Evolutionary conservation across 1,140 invertebrate genomes (phyloP).

Genomic region (Laodelphax striatellus): DNA sequence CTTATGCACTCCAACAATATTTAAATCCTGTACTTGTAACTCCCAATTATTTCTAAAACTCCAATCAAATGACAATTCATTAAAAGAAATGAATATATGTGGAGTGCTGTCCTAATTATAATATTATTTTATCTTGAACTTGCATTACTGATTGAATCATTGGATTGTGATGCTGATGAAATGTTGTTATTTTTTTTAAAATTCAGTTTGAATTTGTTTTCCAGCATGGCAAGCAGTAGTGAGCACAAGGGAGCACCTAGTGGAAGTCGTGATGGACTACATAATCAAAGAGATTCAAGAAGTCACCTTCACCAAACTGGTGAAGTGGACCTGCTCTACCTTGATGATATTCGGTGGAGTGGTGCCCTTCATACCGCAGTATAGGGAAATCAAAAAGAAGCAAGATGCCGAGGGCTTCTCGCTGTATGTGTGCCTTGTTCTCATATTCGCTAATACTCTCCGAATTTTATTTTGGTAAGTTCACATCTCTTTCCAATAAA

Average conservation of each 20-base stretch:
- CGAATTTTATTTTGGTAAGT: conserved; percentile 96
- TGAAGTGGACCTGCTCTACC: conserved; percentile 24
- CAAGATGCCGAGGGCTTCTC: conserved; percentile 94
- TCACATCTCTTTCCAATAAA: not conserved
- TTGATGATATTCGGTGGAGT: conserved; percentile 86
- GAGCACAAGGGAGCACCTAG: not conserved
- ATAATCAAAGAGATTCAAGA: conserved; percentile 25
- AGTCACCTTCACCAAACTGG: conserved; percentile 23
- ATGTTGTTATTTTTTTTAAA: too few species aligned
- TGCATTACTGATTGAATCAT: too few species aligned
- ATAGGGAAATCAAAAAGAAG: conserved; percentile 78
- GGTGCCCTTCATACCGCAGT: conserved; percentile 83
- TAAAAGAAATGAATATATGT: too few species aligned
- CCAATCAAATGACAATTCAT: too few species aligned
- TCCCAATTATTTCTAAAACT: too few species aligned
- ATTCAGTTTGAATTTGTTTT: not conserved
- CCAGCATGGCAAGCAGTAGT: conserved; percentile 1
- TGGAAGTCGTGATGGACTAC: conserved; percentile 21
- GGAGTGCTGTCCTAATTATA: too few species aligned
- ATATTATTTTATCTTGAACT: too few species aligned
- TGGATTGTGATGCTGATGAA: too few species aligned
- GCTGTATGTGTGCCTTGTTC: conserved; percentile 86
- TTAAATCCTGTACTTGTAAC: too few species aligned
- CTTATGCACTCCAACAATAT: too few species aligned
- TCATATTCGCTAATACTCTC: conserved; percentile 90